Evolutionary conservation across 2,113 vertebrate genomes (phyloP).

Genomic region (Camelus bactrianus): DNA sequence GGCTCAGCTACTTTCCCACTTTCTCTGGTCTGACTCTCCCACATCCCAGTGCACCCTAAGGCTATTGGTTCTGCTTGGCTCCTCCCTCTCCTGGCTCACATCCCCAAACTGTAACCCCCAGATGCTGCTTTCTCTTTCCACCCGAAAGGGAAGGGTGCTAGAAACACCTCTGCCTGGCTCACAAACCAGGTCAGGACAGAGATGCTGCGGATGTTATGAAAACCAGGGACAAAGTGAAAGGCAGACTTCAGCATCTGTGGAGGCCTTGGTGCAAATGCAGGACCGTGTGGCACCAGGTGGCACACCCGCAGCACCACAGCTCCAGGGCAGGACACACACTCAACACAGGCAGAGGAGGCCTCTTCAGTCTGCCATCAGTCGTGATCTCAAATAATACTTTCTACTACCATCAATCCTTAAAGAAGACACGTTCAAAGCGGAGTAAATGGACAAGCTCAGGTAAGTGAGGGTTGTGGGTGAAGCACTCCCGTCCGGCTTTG

Average conservation of each 20-base stretch:
- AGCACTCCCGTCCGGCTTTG: rapidly evolving
- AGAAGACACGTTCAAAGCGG: background rate
- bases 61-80: background rate
- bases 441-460: rapidly evolving
- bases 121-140: background rate
- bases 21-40: background rate
- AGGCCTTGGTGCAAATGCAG: background rate
- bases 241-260: rapidly evolving
- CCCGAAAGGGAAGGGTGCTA: background rate
- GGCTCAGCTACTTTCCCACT: background rate
- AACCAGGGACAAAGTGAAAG: background rate
- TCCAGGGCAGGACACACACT: background rate
- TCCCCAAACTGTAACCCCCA: background rate
- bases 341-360: background rate
- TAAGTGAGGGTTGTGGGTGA: rapidly evolving
- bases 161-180: background rate
- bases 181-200: rapidly evolving
- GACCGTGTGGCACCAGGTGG: background rate
- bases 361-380: background rate
- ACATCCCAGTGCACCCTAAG: background rate
- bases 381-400: background rate
- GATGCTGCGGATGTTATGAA: background rate
- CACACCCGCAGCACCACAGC: background rate
- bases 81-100: background rate
- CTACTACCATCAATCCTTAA: background rate